Evolutionary conservation across 2,888 invertebrate genomes (phyloP).

Genomic region (Habroteleia sp.): DNA sequence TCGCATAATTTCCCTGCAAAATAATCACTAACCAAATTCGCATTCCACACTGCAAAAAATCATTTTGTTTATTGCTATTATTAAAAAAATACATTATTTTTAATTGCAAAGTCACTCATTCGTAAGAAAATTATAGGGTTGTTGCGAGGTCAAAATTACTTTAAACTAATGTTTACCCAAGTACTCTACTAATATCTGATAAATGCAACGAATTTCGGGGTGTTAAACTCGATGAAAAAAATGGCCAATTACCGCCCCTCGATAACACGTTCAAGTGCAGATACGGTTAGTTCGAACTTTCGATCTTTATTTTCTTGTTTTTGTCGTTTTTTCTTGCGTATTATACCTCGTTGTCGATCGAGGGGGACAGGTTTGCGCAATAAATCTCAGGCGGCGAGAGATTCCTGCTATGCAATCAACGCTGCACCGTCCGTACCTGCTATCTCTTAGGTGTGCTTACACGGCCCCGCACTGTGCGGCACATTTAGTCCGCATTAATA

Average conservation of each 20-base stretch:
- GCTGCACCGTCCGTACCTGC: constrained; percentile 67
- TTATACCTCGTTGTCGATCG: constrained; percentile 61
- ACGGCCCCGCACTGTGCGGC: constrained; percentile 31
- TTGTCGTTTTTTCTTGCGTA: constrained; percentile 2
- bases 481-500: constrained; percentile 34
- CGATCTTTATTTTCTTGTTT: constrained; percentile 24
- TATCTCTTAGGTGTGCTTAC: constrained; percentile 65
- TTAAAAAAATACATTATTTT: too few relatives aligned
- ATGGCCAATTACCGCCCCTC: constrained; percentile 55
- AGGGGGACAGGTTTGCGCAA: constrained; percentile 68
- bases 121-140: too few relatives aligned
- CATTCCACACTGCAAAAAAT: too few relatives aligned
- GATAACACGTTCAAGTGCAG: constrained; percentile 37
- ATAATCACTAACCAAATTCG: too few relatives aligned
- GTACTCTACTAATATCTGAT: constrained; percentile 12
- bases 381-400: constrained; percentile 71
- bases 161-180: neutral
- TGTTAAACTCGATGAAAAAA: constrained; percentile 50
- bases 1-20: too few relatives aligned
- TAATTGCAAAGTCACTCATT: too few relatives aligned
- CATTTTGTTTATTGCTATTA: too few relatives aligned
- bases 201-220: constrained; percentile 19
- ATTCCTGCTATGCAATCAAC: constrained; percentile 72
- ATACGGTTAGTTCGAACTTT: constrained; percentile 25
- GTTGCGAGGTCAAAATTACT: neutral